Base-by-base conservation (phyloP, 2,797 vertebrate genomes). In the Scolopax rusticola region DNA sequence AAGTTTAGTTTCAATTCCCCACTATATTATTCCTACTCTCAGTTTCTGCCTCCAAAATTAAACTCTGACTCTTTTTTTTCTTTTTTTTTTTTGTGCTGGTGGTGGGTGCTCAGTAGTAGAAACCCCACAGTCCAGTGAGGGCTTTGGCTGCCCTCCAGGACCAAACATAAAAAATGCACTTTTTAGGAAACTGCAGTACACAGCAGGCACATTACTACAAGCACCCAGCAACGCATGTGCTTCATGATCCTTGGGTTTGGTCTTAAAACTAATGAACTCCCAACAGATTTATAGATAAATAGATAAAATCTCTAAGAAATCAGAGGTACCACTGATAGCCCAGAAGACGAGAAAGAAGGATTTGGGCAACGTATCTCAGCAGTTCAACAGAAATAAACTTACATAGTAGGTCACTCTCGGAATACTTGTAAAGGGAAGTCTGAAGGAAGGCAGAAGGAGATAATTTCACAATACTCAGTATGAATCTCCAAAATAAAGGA, bases 401-500 rank as follows among this genome's bases (percentile, higher is more conserved):
- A 11, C 5, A n/a, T 2, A n/a, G 12, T 28, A 68, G 65, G 38
- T 53, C 53, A 56, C 13, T 51, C 30, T 54, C 0, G 0, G 60
- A 53, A 43, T 27, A 33, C 20, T 68, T 68, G 15, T 4, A 71
- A 81, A 83, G 57, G 27, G 15, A 94, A 85, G 21, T 50, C 61
- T 81, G 69, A 70, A 57, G n/a, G 60, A 88, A 87, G 47, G 30
- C 41, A 90, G 59, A 40, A 89, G 36, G 14, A 95, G 30, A 65
- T 59, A 86, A 84, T 89, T 95, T 89, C 64, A 25, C 43, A 82
- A 89, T 74, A 63, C 32, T 67, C 12, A 0, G 8, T 53, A 41
- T 69, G 85, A 93, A 60, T 65, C 32, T 13, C 21, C n/a, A 24
- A 74, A 92, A 93, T 67, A 87, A 82, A 74, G 36, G 79, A 78